Percentiles rank a stretch among this genome's conserved stretches.
Evolutionary conservation across 2,797 vertebrate genomes (phyloP).

Genomic region (Eurystomus glaucurus): DNA sequence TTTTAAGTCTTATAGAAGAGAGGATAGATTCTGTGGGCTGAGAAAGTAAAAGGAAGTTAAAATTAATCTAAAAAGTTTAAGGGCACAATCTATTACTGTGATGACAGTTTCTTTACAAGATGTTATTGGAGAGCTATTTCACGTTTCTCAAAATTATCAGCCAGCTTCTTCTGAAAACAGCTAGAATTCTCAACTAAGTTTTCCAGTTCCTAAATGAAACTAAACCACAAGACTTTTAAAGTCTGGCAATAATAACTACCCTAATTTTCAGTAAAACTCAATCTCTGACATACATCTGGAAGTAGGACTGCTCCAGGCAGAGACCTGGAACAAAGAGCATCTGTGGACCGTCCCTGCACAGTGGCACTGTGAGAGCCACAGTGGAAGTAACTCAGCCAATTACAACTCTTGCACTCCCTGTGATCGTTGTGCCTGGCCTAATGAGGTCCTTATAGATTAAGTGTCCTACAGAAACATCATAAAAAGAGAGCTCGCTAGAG

Average conservation of each 20-base stretch:
- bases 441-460: neutral
- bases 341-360: neutral
- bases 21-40: neutral
- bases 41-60: neutral
- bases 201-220: neutral
- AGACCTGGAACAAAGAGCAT: neutral
- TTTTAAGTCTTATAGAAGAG: neutral
- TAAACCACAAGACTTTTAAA: neutral
- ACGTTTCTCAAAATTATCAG: neutral
- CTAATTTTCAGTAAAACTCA: slow-evolving; percentile 9
- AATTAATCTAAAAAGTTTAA: neutral
- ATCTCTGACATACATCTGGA: slow-evolving; percentile 26
- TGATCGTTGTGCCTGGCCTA: neutral
- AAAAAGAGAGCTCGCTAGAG: neutral
- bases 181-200: neutral
- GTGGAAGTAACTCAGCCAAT: neutral
- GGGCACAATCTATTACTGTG: neutral
- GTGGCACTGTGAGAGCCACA: neutral
- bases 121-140: neutral
- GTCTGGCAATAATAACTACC: neutral
- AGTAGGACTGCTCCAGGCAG: slow-evolving; percentile 23
- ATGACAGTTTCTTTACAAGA: neutral
- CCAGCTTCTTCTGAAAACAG: neutral
- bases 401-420: neutral
- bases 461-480: neutral